phyloP scores from a whole-genome alignment of 2,888 invertebrate genomes.

The Gonocerus acuteangulatus region DNA sequence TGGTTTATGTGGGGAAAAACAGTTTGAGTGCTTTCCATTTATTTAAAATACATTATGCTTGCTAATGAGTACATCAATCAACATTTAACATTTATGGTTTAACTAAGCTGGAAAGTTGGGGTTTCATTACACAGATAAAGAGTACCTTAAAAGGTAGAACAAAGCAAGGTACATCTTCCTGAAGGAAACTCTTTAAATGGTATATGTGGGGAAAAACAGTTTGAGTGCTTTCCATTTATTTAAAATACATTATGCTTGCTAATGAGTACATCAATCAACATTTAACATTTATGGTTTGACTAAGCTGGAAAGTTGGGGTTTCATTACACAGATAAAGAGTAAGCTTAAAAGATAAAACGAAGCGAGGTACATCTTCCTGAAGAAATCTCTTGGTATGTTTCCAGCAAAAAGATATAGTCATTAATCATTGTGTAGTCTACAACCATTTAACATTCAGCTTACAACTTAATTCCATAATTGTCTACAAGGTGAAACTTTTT shows the following conservation, averaged over 20 bases:
- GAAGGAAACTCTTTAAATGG: too few relatives aligned
- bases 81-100: constrained; percentile 13
- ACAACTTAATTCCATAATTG: constrained; percentile 30
- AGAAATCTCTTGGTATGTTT: constrained; percentile 9
- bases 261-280: constrained; percentile 31
- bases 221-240: constrained; percentile 27
- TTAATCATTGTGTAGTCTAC: constrained; percentile 28
- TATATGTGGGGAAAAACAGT: neutral
- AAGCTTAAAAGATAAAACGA: constrained; percentile 27
- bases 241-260: constrained; percentile 33
- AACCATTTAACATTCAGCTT: constrained; percentile 32
- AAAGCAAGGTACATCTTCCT: neutral
- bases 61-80: constrained; percentile 33
- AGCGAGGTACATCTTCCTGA: constrained; percentile 29
- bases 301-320: constrained; percentile 23
- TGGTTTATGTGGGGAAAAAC: neutral
- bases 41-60: constrained; percentile 33
- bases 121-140: too few relatives aligned
- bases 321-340: constrained; percentile 14
- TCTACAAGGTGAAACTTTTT: constrained; percentile 26
- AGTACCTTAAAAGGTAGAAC: too few relatives aligned
- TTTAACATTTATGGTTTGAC: constrained; percentile 20
- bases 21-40: constrained; percentile 21
- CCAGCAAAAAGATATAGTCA: neutral
- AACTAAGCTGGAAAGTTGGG: constrained; percentile 27